These are phyloP conservation scores for Fragum whitleyi DNA, from an alignment of 2,888 invertebrate genomes.

Conservation along the genomic window DNA sequence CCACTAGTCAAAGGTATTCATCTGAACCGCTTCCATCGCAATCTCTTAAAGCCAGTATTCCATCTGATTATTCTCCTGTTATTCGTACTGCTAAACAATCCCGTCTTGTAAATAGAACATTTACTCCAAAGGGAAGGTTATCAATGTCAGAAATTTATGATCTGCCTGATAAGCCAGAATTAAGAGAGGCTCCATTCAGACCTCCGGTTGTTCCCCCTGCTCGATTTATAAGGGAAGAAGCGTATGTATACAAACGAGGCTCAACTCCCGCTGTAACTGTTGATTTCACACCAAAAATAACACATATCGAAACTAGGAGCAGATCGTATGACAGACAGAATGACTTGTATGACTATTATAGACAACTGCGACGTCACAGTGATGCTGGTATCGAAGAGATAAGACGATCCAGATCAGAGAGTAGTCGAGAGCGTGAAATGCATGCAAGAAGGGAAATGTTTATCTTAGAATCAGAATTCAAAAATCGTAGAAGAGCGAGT, in stretches of 20 bases:
- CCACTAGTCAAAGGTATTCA: constrained; percentile 27
- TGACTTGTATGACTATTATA: constrained; percentile 46
- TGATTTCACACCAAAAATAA: constrained; percentile 19
- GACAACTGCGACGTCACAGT: constrained; percentile 36
- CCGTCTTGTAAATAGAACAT: constrained; percentile 5
- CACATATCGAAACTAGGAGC: neutral
- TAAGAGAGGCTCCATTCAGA: constrained; percentile 31
- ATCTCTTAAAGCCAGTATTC: constrained; percentile 40
- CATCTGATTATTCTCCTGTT: constrained; percentile 37
- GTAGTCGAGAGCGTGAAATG: constrained; percentile 9
- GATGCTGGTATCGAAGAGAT: constrained; percentile 54
- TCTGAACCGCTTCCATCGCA: constrained; percentile 32
- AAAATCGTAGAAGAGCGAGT: constrained; percentile 15
- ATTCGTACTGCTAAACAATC: constrained; percentile 32
- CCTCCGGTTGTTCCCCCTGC: constrained; percentile 14
- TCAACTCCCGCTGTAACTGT: constrained; percentile 25
- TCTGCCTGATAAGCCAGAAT: constrained; percentile 1
- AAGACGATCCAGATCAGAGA: constrained; percentile 27
- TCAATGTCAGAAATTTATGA: constrained; percentile 50
- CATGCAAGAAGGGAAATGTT: constrained; percentile 23
- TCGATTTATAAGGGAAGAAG: constrained; percentile 49
- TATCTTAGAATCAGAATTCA: constrained; percentile 22
- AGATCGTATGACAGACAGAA: constrained; percentile 26
- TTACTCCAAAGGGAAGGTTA: constrained; percentile 27
- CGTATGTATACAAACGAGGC: constrained; percentile 56